Base-by-base conservation (phyloP, 2,888 invertebrate genomes). In the Odontocolon sp. region DNA sequence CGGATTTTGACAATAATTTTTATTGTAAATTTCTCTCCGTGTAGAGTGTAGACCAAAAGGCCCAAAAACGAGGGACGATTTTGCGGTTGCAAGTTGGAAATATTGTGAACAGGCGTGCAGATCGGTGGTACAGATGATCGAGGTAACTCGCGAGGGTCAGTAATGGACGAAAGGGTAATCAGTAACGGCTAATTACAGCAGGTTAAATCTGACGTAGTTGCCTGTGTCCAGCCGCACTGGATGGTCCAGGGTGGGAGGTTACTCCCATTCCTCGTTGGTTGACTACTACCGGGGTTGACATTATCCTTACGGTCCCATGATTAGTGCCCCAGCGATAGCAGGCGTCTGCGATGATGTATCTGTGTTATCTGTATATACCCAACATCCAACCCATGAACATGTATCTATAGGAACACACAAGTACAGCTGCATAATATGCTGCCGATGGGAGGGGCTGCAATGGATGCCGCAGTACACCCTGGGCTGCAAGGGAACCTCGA, bases 111-210 rank as follows among this genome's bases (percentile, higher is more conserved):
- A n/a, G 8, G 9, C 4, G 9, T 36, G 36, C 2, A n/a, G n/a
- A n/a, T n/a, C n/a, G n/a, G n/a, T n/a, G 36, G 36, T 8, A 36
- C 2, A 8, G 36, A 52, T 28, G 54, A 31, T 28, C 54, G 63
- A 33, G 40, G 28, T 33, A 16, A 40, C 61, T 47, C 38, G 64
- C 26, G 74, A 76, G 78, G 78, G 79, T 74, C 56, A 80, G 82
- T 85, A 86, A 84, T 86, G 85, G 82, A 82, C 83, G 86, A 85
- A 85, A 84, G 83, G 85, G 83, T 85, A 84, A 85, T 86, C 83
- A 81, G 85, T 84, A 86, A 85, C 86, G 85, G 80, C 85, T 85
- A 85, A 85, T 85, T 85, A 85, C 85, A 84, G 82, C 82, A 83
- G 82, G 85, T 84, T 84, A 85, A 86, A 86, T 85, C 82, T 83